These are phyloP conservation scores for Pipistrellus pipistrellus DNA, from an alignment of 2,797 vertebrate genomes.

Conservation along the genomic window DNA sequence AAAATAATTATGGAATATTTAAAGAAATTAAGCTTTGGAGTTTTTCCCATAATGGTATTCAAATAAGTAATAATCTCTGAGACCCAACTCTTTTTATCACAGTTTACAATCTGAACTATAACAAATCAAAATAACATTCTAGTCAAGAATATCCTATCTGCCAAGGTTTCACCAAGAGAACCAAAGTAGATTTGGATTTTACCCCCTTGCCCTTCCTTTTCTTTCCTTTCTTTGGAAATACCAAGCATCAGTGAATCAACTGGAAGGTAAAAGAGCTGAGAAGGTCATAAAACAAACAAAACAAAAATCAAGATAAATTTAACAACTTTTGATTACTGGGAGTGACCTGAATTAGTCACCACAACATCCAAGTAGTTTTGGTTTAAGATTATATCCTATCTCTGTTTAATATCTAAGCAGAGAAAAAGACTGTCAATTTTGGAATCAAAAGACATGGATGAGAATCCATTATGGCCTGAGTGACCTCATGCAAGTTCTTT, in stretches of 20 bases:
- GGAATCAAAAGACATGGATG: neutral
- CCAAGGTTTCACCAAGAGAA: constrained; percentile 46
- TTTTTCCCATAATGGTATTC: constrained; percentile 17
- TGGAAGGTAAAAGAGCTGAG: constrained; percentile 14
- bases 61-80: constrained; percentile 29
- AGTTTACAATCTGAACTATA: neutral
- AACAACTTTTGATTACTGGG: constrained; percentile 37
- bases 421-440: constrained; percentile 42
- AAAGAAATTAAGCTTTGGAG: constrained; percentile 8
- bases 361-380: constrained; percentile 18
- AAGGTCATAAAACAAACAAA: constrained; percentile 49
- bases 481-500: constrained; percentile 14
- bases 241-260: constrained; percentile 36
- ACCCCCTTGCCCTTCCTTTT: neutral
- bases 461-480: neutral
- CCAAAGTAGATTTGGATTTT: constrained; percentile 49
- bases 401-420: neutral
- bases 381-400: constrained; percentile 16
- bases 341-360: constrained; percentile 22
- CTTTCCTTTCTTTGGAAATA: constrained; percentile 53
- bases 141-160: constrained; percentile 28
- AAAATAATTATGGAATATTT: constrained; percentile 46
- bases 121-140: constrained; percentile 28
- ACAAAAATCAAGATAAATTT: neutral
- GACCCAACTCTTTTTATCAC: neutral